Base-by-base conservation (phyloP, 2,797 vertebrate genomes). In the Peromyscus aztecus region DNA sequence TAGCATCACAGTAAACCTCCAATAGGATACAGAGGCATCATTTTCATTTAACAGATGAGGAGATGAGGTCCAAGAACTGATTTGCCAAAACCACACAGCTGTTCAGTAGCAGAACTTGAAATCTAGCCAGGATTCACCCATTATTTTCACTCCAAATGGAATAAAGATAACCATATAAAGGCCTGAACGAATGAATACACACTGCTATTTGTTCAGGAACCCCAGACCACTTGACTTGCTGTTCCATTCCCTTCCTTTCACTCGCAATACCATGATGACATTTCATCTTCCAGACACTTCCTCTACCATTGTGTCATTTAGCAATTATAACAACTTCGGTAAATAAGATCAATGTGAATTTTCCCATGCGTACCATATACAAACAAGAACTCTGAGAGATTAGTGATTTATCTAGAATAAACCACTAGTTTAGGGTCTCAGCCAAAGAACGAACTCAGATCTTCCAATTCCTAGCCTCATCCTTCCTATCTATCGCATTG, bases 31-130 rank as follows among this genome's bases (percentile, higher is more conserved):
- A 75, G 8, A 55, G 61, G 52, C 76, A 43, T 9, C 71, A 34
- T 96, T 91, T 97, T 92, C 49, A 69, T 78, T 69, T 97, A 67
- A 75, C 17, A 69, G 24, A 88, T 49, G 27, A 95, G 49, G 92
- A 96, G 95, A 91, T 14, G n/a, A 84, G 21, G n/a, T 92, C 43
- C 89, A n/a, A 92, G 27, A 93, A 23, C 46, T 61, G 67, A 93
- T 87, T 96, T 93, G 52, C 84, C 61, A 91, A 94, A 40, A 49
- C 57, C 17, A 63, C 40, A 86, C 34, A 75, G 31, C 37, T 86
- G 73, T 2, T n/a, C 21, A 80, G 19, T 65, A 9, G 57, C 17
- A 91, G 12, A 76, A 67, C 21, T 83, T 52, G 29, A 94, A 95
- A 46, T 89, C 57, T 86, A 80, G 73, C 91, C 83, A n/a, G 85